phyloP scores from a whole-genome alignment of 2,888 invertebrate genomes.

The Clanis bilineata region DNA sequence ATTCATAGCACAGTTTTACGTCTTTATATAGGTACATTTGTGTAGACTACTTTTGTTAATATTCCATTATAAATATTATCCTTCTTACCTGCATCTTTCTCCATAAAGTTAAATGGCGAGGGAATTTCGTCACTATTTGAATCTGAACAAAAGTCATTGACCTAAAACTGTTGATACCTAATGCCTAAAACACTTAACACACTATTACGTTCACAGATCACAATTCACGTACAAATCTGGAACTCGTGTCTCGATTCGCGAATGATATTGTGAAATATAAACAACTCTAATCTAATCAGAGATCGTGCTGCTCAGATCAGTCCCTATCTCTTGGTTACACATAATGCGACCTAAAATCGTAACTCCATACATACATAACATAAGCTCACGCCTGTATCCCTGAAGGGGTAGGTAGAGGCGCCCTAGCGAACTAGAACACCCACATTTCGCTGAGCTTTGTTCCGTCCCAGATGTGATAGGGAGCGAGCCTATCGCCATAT shows the following conservation, averaged over 20 bases:
- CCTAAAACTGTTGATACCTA: too few species aligned
- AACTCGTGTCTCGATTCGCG: background rate
- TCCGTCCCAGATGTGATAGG: too few species aligned
- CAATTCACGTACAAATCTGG: background rate
- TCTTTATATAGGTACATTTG: too few species aligned
- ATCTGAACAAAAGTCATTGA: background rate
- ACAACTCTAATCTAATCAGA: constrained; percentile 13
- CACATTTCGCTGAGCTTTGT: too few species aligned
- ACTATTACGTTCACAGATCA: background rate
- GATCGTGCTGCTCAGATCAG: background rate
- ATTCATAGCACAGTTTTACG: too few species aligned
- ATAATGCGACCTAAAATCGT: background rate
- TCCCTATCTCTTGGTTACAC: background rate
- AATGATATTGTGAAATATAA: background rate
- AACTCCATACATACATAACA: background rate
- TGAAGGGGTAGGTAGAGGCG: too few species aligned
- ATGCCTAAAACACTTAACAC: background rate
- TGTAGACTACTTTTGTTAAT: too few species aligned
- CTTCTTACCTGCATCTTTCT: background rate
- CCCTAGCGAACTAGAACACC: too few species aligned
- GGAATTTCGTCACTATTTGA: background rate
- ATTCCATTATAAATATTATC: background rate
- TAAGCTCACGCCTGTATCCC: too few species aligned
- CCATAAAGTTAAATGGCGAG: background rate
- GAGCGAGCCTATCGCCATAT: too few species aligned